A percentile compares a stretch with the other conserved stretches of the same genome.
Evolutionary conservation across 2,888 invertebrate genomes (phyloP).

Genomic region (Drosophila affinis): DNA sequence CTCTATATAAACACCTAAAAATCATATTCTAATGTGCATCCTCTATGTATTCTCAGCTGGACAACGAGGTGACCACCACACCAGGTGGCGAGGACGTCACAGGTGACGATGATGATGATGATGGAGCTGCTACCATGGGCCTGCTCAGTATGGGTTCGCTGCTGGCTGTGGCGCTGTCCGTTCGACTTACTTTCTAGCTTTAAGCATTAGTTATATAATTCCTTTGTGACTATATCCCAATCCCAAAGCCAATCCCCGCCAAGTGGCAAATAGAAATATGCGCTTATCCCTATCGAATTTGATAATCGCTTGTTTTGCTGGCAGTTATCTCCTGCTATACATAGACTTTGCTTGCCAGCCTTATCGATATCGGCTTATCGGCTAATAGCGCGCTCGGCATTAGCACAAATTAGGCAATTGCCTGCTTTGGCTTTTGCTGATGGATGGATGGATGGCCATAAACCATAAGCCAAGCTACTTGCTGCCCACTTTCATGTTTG

Average conservation of each 20-base stretch:
- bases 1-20: not conserved
- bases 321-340: constrained; percentile 10
- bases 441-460: constrained; percentile 14
- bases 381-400: constrained; percentile 13
- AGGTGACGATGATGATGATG: constrained; percentile 9
- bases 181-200: constrained; percentile 49
- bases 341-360: constrained; percentile 30
- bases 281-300: constrained; percentile 43
- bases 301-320: constrained; percentile 24
- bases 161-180: constrained; percentile 45
- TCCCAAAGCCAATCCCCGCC: not conserved
- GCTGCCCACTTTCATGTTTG: not conserved
- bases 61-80: constrained; percentile 48
- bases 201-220: constrained; percentile 42
- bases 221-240: constrained; percentile 14
- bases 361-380: constrained; percentile 15
- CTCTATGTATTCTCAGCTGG: constrained; percentile 49
- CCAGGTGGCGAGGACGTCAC: not conserved
- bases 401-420: constrained; percentile 36
- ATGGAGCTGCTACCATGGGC: constrained; percentile 53
- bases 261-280: constrained; percentile 36
- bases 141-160: constrained; percentile 52
- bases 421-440: not conserved
- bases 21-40: not conserved
- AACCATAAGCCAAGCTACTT: constrained; percentile 13